phyloP scores from a whole-genome alignment of 1,140 invertebrate species.

The Tetragonula clypearis region DNA sequence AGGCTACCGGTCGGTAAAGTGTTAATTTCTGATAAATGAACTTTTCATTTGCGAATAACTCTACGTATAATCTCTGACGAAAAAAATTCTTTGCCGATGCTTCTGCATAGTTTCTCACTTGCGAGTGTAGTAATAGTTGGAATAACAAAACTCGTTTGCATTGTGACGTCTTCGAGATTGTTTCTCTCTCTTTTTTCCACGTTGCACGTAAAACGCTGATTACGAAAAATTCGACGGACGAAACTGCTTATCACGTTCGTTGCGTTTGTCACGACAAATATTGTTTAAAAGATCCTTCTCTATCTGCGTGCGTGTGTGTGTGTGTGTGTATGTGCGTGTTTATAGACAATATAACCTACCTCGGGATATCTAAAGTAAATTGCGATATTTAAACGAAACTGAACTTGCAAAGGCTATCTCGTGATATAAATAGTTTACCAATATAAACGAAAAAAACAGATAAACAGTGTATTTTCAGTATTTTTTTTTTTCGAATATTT shows the following conservation, averaged over 20 bases:
- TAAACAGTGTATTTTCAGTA: fast-evolving
- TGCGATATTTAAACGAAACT: background rate
- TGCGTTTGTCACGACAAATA: background rate
- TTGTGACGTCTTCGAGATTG: background rate
- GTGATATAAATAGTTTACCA: background rate
- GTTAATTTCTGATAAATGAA: no score
- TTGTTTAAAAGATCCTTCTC: background rate
- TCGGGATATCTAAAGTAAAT: background rate
- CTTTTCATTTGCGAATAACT: no score
- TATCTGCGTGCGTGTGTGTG: background rate
- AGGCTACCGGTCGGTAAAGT: no score
- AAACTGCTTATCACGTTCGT: background rate
- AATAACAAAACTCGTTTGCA: background rate
- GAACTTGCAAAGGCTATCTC: background rate
- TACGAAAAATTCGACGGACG: background rate
- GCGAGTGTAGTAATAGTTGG: background rate
- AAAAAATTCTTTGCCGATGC: no score
- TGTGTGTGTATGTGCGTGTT: background rate
- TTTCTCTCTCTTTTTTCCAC: background rate
- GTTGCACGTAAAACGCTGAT: background rate
- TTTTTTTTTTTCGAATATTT: background rate
- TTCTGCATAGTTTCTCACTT: background rate
- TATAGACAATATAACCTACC: background rate
- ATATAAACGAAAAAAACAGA: background rate
- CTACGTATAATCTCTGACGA: no score